Evolutionary conservation across 2,113 vertebrate species (phyloP).

Genomic region (Loxodonta africana): DNA sequence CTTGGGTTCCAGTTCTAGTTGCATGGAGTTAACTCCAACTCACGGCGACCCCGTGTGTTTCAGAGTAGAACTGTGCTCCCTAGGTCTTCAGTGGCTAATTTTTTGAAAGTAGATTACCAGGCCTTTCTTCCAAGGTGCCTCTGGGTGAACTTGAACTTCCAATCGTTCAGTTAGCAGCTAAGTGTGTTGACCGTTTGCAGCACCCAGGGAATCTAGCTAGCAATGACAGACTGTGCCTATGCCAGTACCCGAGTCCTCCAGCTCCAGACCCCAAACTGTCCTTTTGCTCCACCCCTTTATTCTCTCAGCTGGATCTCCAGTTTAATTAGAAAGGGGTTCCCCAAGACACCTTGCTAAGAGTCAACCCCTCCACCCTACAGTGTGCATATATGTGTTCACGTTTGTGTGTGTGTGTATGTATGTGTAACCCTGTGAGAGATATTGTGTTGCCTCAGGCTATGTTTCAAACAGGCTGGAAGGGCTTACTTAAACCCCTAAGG

Average conservation of each 20-base stretch:
- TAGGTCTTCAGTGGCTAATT: too few species aligned
- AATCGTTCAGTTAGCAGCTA: too few species aligned
- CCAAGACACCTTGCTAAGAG: not conserved
- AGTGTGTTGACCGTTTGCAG: too few species aligned
- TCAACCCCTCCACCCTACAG: not conserved
- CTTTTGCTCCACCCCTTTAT: not conserved
- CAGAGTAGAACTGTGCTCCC: too few species aligned
- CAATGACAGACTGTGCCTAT: not conserved
- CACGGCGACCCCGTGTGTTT: too few species aligned
- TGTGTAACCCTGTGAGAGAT: not conserved
- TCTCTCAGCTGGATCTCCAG: not conserved
- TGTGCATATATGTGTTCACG: not conserved
- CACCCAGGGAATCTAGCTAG: too few species aligned
- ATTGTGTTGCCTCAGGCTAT: not conserved
- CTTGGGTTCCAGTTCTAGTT: too few species aligned
- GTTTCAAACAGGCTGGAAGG: not conserved
- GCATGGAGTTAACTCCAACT: too few species aligned
- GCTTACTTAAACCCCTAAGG: not conserved
- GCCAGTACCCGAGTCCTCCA: too few species aligned
- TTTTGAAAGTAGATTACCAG: too few species aligned
- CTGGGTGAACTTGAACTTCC: too few species aligned
- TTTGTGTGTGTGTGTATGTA: not conserved
- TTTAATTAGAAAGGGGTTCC: not conserved
- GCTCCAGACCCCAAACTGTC: not conserved
- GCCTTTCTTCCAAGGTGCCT: too few species aligned